A percentile compares a stretch with the other conserved stretches of the same genome.
phyloP scores from a whole-genome alignment of 2,113 vertebrate genomes.

The Calidris pugnax region DNA sequence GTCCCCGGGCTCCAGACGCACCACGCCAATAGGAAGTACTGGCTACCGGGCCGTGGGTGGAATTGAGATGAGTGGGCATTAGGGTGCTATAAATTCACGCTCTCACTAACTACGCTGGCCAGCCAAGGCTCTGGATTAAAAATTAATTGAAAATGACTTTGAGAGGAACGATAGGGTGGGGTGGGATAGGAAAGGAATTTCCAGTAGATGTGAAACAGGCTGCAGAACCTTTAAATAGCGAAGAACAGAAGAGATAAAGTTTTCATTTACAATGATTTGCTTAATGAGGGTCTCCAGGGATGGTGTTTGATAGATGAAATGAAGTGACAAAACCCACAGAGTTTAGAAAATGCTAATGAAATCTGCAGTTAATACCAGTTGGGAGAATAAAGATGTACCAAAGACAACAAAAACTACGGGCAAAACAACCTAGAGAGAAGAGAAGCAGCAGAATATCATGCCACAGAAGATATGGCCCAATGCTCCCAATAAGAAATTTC shows the following conservation, averaged over 20 bases:
- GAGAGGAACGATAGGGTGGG: background rate
- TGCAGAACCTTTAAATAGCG: background rate
- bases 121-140: background rate
- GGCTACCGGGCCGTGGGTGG: fast-evolving
- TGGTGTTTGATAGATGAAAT: background rate
- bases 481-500: background rate
- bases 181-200: background rate
- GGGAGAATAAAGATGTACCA: background rate
- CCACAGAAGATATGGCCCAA: background rate
- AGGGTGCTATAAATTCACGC: background rate
- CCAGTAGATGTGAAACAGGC: background rate
- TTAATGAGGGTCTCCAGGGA: background rate
- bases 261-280: background rate
- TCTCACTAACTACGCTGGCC: background rate
- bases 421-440: background rate
- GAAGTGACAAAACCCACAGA: background rate
- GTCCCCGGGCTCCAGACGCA: fast-evolving
- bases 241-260: background rate
- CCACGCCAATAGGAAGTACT: background rate
- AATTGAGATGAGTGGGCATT: background rate
- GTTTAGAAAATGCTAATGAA: background rate
- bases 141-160: background rate
- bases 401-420: background rate
- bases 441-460: background rate
- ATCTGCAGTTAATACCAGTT: background rate